Evolutionary conservation across 2,888 invertebrate genomes (phyloP), one percentile per base, ranked within the genome.

Genomic region (Iphiclides podalirius): DNA sequence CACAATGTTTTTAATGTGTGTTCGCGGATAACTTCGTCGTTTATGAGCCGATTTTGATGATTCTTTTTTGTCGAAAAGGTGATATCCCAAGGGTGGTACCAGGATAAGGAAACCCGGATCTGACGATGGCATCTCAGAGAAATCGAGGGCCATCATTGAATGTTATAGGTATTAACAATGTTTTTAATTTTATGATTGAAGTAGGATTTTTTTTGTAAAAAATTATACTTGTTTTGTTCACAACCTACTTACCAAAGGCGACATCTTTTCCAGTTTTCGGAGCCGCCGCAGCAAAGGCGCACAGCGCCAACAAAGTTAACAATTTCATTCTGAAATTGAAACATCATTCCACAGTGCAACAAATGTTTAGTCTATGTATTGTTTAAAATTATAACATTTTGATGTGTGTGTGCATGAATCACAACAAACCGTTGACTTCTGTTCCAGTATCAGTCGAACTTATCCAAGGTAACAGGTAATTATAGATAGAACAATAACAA

Each of bases 291-390:
- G 65, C 79, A 14, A 72, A 45, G 12, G 71, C 76, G 48, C 74
- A 77, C 50, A 80, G 51, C 59, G 70, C 57, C 55, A 82, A 61
- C 36, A 76, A 55, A 41, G 75, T 53, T 52, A 73, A 52, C 50
- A 81, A 53, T 70, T 79, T 83, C 84, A 85, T 85, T 56, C 79
- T 83, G 68, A 58, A 64, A 64, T 42, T 38, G 26, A 42, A 39
- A 26, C 26, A 26, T 26, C 20, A 20, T 26, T 26, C 3, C 26
- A 26, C 3, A 2, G 3, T 26, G 9, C 26, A 44, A 16, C 9
- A 26, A 31, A 14, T 34, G 9, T 34, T 34, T 34, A 12, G 4
- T 15, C 15, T n/a, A 11, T 16, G 1, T 11, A 37, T 17, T 6
- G 36, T 11, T 17, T 16, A 15, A 17, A 14, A 15, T 35, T 4